Evolutionary conservation across 1,140 invertebrate genomes (phyloP), one percentile per base, ranked within the genome.

Genomic region (Saxidomus purpurata): DNA sequence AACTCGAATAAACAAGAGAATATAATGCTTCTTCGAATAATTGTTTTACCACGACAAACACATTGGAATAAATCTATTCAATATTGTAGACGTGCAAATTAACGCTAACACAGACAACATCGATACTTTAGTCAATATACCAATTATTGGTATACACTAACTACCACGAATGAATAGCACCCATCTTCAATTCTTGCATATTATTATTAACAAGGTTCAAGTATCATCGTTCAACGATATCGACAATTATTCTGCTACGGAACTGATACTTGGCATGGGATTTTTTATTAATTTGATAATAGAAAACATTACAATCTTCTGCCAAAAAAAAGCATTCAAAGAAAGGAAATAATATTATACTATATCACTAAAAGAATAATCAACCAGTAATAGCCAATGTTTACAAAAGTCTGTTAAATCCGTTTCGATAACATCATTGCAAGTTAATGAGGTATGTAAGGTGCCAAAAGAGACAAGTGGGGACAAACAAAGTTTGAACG

Each of bases 221-320:
- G 4, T 36, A n/a, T 19, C 25, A 22, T 34, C 15, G n/a, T 59
- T 61, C 1, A 79, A 63, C 31, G 17, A 31, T 63, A 11, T 43
- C 28, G 43, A 91, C 8, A 84, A 93, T 0, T 93, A 86, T 74
- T 92, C 93, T 0, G 11, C 90, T 13, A 85, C 81, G 36, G 90
- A 93, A 47, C 28, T 79, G 2, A 90, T 96, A 1, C 94, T 96
- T n/a, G 95, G 93, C 13, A 92, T 96, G 82, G 97, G 97, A 40
- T 97, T 97, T 91, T 96, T 97, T 79, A 43, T 96, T 11, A 95
- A 97, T 6, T 93, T 97, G 9, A 94, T 96, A 4, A 91, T 96
- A 22, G 97, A 97, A 92, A 96, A 96, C 91, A 93, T 96, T n/a
- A 95, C 94, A 28, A 90, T 95, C 0, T 90, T 93, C 31, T 95